Base-by-base conservation (phyloP, 2,797 vertebrate species). In the Sorex maritimensis region DNA sequence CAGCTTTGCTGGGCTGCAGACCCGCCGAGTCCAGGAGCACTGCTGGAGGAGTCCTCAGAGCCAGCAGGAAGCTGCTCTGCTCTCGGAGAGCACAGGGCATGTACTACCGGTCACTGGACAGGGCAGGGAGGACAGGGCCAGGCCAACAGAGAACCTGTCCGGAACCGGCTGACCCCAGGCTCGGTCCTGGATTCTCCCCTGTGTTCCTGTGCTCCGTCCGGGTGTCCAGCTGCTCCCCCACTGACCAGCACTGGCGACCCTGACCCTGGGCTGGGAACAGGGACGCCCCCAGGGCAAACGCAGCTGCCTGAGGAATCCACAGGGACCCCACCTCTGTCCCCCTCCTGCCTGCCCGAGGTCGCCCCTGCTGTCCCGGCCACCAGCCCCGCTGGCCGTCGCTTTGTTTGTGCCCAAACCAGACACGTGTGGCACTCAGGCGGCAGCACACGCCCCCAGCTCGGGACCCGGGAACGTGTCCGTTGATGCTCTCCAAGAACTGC, bases 401-500 rank as follows among this genome's bases (percentile, higher is more conserved):
- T 12, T 28, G 24, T 28, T 28, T 67, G 65, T 67, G 65, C 65
- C 23, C 10, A 9, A 67, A 67, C 24, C 65, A 67, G 65, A 28
- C 65, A 67, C 68, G 23, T 41, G 65, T 6, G 87, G 84, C 87
- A 68, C 26, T 17, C 46, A 52, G 49, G 49, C 2, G 13, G 49
- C 13, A 14, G 49, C 49, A 52, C 49, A 9, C 13, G 10, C 49
- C 13, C 49, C 49, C 49, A 11, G 77, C 67, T 0, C 1, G 14
- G 67, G 72, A 75, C 24, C 2, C 2, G n/a, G 81, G 38, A 68
- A n/a, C 12, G 52, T 87, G 52, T 65, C 88, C 84, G 81, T 84
- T 34, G 78, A 92, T 68, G 74, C 28, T 0, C n/a, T 81, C 91
- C 81, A 17, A 67, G 86, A 92, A 58, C 90, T 58, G 49, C 8